phyloP scores from a whole-genome alignment of 2,888 invertebrate species.

The Nomada ferruginata region DNA sequence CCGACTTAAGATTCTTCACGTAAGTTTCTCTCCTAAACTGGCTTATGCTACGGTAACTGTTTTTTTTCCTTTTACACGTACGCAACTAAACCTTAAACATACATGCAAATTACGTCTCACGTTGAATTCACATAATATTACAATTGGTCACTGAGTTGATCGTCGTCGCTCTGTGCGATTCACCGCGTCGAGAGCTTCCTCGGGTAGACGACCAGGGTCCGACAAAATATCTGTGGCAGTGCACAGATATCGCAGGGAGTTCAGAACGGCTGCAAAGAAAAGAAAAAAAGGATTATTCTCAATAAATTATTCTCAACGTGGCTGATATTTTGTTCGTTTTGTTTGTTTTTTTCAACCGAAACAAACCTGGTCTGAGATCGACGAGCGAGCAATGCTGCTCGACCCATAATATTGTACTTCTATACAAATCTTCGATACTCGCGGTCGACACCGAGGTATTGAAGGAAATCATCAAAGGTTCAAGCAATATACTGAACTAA shows the following conservation, averaged over 20 bases:
- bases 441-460: constrained; percentile 96
- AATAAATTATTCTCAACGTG: neutral
- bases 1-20: constrained; percentile 38
- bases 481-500: constrained; percentile 96
- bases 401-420: constrained; percentile 96
- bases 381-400: constrained; percentile 98
- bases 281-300: too few relatives aligned
- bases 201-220: constrained; percentile 94
- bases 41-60: constrained; percentile 72
- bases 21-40: constrained; percentile 44
- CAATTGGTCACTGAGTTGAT: constrained; percentile 75
- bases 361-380: constrained; percentile 95
- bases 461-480: constrained; percentile 95
- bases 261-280: constrained; percentile 92
- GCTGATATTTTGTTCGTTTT: too few relatives aligned
- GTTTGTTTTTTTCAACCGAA: neutral
- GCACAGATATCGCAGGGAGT: constrained; percentile 95
- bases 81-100: constrained; percentile 49
- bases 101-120: constrained; percentile 52
- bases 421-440: constrained; percentile 95
- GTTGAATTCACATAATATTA: constrained; percentile 49
- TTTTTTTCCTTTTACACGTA: constrained; percentile 61
- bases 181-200: constrained; percentile 94
- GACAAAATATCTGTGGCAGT: constrained; percentile 97
- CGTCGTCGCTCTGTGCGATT: constrained; percentile 78